A percentile compares a stretch with the other conserved stretches of the same genome.
These are phyloP conservation scores for Triplophysa tibetana DNA, from an alignment of 2,113 vertebrate genomes.

Conservation along the genomic window DNA sequence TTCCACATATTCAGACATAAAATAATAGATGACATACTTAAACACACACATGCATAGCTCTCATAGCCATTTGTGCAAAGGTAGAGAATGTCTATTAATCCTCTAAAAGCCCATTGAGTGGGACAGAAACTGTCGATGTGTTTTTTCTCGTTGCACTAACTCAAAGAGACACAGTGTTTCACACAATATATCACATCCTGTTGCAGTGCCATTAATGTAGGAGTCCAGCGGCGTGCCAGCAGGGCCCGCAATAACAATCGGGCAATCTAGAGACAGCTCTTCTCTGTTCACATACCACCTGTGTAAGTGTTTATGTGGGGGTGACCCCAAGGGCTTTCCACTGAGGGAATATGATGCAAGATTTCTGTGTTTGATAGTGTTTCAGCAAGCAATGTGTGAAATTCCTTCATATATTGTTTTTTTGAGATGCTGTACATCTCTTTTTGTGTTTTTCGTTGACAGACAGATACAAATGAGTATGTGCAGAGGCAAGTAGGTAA, in stretches of 20 bases:
- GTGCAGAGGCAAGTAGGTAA: not conserved
- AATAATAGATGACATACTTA: constrained; percentile 22
- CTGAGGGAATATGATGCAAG: not conserved
- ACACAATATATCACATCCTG: constrained; percentile 62
- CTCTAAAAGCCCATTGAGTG: constrained; percentile 39
- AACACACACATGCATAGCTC: constrained; percentile 23
- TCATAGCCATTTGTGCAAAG: constrained; percentile 39
- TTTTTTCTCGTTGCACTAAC: constrained; percentile 39
- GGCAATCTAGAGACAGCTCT: constrained; percentile 39
- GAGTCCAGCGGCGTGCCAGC: constrained; percentile 27
- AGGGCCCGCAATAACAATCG: constrained; percentile 47
- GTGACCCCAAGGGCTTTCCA: not conserved
- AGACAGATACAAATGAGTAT: not conserved
- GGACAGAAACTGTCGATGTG: constrained; percentile 37
- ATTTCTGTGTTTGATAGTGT: constrained; percentile 27
- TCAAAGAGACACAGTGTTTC: constrained; percentile 51
- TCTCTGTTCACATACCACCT: constrained; percentile 56
- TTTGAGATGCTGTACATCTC: constrained; percentile 10
- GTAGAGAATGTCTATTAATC: constrained; percentile 48
- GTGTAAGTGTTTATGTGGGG: not conserved
- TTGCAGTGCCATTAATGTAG: constrained; percentile 40
- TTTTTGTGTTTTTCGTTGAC: constrained; percentile 19
- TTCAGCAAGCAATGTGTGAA: not conserved
- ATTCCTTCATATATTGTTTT: not conserved
- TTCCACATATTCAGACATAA: constrained; percentile 1